A percentile compares a stretch with the other conserved stretches of the same genome.
Conservation (phyloP, 2,113 vertebrate genomes). For the Amphiprion ocellaris region DNA sequence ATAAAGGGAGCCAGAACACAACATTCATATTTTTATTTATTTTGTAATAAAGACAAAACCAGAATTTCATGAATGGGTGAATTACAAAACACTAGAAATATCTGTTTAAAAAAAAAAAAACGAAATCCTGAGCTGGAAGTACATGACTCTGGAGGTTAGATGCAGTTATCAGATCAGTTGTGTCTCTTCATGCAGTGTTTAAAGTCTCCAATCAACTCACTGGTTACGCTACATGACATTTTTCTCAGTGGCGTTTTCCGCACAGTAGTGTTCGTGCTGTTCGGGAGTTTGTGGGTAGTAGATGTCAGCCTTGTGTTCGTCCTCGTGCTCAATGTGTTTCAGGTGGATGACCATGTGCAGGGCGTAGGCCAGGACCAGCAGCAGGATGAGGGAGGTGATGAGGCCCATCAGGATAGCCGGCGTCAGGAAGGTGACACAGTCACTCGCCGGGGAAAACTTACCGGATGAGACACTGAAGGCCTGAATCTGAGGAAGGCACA, state of each 20-base stretch:
- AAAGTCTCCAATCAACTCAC: neutral
- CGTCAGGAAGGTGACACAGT: slow-evolving; percentile 90
- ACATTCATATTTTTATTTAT: slow-evolving; percentile 46
- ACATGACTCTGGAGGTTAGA: neutral
- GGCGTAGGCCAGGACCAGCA: slow-evolving; percentile 92
- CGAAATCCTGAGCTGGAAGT: slow-evolving; percentile 18
- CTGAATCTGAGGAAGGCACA: slow-evolving; percentile 87
- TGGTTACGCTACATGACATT: slow-evolving; percentile 37
- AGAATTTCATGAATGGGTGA: slow-evolving; percentile 23
- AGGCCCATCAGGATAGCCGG: slow-evolving; percentile 93
- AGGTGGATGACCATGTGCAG: slow-evolving; percentile 94
- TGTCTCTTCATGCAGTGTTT: neutral
- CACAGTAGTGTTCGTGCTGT: slow-evolving; percentile 41
- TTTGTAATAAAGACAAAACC: slow-evolving; percentile 40
- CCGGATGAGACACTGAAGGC: slow-evolving; percentile 88
- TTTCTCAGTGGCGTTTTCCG: slow-evolving; percentile 49
- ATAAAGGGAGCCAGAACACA: neutral
- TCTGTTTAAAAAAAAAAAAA: slow-evolving; percentile 51
- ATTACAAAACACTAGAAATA: slow-evolving; percentile 49
- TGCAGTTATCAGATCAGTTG: neutral
- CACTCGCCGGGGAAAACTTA: slow-evolving; percentile 88
- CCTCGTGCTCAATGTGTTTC: slow-evolving; percentile 90
- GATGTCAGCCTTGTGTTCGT: slow-evolving; percentile 85
- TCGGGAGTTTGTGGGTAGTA: slow-evolving; percentile 78
- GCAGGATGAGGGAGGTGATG: slow-evolving; percentile 90